A percentile compares a stretch with the other conserved stretches of the same genome.
These are phyloP conservation scores for Melipona beecheii DNA, from an alignment of 2,888 invertebrate genomes.

Conservation along the genomic window DNA sequence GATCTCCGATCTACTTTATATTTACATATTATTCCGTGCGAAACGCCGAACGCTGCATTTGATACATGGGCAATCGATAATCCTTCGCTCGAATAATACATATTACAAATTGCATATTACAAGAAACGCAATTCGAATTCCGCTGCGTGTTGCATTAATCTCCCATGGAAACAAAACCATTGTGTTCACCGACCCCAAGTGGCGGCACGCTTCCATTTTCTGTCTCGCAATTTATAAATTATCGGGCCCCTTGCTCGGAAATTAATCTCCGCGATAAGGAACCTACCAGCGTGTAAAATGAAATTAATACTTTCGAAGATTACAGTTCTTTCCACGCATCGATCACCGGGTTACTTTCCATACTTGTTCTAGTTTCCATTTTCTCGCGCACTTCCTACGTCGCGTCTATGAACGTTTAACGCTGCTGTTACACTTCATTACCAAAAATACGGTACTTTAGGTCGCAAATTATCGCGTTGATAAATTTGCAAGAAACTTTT, in stretches of 20 bases:
- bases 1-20: background rate
- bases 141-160: background rate
- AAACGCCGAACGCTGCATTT: background rate
- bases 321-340: background rate
- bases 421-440: background rate
- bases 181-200: background rate
- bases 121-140: background rate
- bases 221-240: background rate
- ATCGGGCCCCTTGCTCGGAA: background rate
- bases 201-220: background rate
- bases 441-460: background rate
- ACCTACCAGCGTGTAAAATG: background rate
- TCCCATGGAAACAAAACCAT: background rate
- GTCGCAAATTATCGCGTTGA: background rate
- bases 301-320: background rate
- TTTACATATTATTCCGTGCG: conserved; percentile 2
- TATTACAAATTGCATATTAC: background rate
- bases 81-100: background rate
- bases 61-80: background rate
- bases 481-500: background rate
- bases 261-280: background rate
- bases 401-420: background rate
- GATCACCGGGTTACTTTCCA: conserved; percentile 3
- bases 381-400: background rate
- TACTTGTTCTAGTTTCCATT: conserved; percentile 11